Conservation (phyloP, 2,888 invertebrate species). For the Zele albiditarsus region DNA sequence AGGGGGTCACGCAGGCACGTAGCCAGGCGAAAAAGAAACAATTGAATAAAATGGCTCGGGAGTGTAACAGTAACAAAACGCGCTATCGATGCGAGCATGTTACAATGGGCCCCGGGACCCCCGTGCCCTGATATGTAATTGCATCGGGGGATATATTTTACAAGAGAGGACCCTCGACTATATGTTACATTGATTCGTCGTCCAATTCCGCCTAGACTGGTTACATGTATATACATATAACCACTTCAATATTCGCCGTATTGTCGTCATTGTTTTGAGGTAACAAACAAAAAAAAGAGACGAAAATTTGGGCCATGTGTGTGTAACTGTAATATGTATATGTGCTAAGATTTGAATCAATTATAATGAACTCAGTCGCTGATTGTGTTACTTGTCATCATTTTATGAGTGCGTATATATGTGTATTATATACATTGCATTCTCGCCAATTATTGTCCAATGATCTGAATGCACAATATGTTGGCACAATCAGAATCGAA, state of each 20-base stretch:
- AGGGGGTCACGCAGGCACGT: slow-evolving; percentile 33
- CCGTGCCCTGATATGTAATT: slow-evolving; percentile 57
- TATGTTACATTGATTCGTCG: slow-evolving; percentile 67
- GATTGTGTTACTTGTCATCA: too few relatives aligned
- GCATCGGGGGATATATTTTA: slow-evolving; percentile 58
- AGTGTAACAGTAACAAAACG: slow-evolving; percentile 70
- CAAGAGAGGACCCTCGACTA: slow-evolving; percentile 65
- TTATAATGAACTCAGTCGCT: too few relatives aligned
- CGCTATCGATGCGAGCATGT: slow-evolving; percentile 61
- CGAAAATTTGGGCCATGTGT: slow-evolving; percentile 51
- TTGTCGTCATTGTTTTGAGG: slow-evolving; percentile 71
- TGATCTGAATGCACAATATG: slow-evolving; percentile 13
- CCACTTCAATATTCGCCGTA: slow-evolving; percentile 59
- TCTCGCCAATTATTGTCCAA: slow-evolving; percentile 27
- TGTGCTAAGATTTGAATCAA: neutral
- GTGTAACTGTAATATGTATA: neutral
- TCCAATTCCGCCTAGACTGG: slow-evolving; percentile 50
- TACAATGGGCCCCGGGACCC: slow-evolving; percentile 54
- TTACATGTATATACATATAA: slow-evolving; percentile 50
- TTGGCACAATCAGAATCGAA: neutral
- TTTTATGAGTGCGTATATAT: too few relatives aligned
- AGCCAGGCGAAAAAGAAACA: slow-evolving; percentile 44
- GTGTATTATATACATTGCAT: neutral
- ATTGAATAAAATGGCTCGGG: slow-evolving; percentile 40
- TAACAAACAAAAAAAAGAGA: slow-evolving; percentile 71